Percentiles rank a stretch among this genome's conserved stretches.
Evolutionary conservation across 2,113 vertebrate species (phyloP).

Genomic region (Bettongia penicillata): DNA sequence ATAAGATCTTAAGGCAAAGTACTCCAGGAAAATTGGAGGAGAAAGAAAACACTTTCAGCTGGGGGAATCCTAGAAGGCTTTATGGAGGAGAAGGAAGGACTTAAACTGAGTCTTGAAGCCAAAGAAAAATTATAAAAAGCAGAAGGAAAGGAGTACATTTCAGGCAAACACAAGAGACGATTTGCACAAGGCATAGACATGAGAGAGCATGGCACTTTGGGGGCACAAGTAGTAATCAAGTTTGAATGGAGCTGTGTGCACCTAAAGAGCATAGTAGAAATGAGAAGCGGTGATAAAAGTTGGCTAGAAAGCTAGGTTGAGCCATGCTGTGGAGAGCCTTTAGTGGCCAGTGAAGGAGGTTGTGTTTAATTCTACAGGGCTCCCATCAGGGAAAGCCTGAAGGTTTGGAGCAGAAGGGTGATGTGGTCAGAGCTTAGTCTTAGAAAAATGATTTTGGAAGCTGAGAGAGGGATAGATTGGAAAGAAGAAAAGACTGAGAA

Average conservation of each 20-base stretch:
- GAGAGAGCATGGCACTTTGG: neutral
- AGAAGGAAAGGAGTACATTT: neutral
- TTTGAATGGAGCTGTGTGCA: neutral
- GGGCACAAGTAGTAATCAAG: neutral
- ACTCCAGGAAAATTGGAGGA: neutral
- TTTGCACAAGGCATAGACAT: neutral
- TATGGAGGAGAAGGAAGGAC: neutral
- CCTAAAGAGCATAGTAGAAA: neutral
- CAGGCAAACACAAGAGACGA: neutral
- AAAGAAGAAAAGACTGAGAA: neutral
- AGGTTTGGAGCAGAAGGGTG: neutral
- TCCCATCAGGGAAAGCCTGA: neutral
- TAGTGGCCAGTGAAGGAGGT: fast-evolving
- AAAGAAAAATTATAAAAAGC: neutral
- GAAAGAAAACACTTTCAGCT: neutral
- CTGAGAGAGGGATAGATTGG: neutral
- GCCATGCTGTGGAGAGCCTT: too few species aligned
- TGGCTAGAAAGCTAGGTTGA: neutral
- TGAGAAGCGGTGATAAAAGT: neutral
- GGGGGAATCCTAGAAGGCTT: neutral
- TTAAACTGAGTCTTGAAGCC: neutral
- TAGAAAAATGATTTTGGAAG: neutral
- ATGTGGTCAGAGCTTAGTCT: neutral
- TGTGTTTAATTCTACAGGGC: neutral
- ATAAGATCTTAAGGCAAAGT: neutral